These are phyloP conservation scores for Brotula barbata DNA, from an alignment of 2,797 vertebrate genomes.

Conservation along the genomic window DNA sequence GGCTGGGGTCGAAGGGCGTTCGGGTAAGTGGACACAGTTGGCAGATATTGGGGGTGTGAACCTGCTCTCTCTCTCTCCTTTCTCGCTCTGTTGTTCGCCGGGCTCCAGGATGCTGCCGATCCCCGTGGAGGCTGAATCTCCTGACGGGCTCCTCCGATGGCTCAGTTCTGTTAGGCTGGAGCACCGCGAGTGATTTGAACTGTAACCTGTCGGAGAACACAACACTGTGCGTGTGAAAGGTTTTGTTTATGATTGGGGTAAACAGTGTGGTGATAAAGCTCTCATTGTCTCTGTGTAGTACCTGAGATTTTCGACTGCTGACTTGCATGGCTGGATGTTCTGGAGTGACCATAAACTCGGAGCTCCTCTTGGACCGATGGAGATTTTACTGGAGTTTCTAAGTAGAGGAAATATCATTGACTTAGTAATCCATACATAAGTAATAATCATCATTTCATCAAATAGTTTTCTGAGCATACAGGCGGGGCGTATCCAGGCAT, in stretches of 20 bases:
- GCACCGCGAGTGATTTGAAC: slow-evolving; percentile 86
- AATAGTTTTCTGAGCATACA: neutral
- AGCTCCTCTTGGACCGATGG: slow-evolving; percentile 87
- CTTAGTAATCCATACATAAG: neutral
- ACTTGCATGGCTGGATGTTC: slow-evolving; percentile 90
- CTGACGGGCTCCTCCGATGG: slow-evolving; percentile 88
- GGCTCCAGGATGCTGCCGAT: slow-evolving; percentile 88
- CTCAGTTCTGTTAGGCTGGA: slow-evolving; percentile 90
- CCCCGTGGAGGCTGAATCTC: slow-evolving; percentile 87
- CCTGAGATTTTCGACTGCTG: slow-evolving; percentile 92
- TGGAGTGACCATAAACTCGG: slow-evolving; percentile 85
- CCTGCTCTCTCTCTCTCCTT: slow-evolving; percentile 64
- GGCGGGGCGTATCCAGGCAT: neutral
- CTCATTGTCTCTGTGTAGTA: slow-evolving; percentile 53
- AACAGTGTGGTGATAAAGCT: neutral
- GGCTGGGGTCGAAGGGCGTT: slow-evolving; percentile 60
- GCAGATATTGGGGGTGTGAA: slow-evolving; percentile 33
- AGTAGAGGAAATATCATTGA: neutral
- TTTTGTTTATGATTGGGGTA: neutral
- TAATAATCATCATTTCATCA: too few relatives aligned
- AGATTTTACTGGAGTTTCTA: slow-evolving; percentile 82
- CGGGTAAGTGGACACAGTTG: slow-evolving; percentile 33
- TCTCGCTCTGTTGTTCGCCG: slow-evolving; percentile 76
- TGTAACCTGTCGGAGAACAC: slow-evolving; percentile 81
- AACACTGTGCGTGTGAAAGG: neutral